These are phyloP conservation scores for Proales similis DNA, from an alignment of 1,140 invertebrate genomes.

Conservation along the genomic window DNA sequence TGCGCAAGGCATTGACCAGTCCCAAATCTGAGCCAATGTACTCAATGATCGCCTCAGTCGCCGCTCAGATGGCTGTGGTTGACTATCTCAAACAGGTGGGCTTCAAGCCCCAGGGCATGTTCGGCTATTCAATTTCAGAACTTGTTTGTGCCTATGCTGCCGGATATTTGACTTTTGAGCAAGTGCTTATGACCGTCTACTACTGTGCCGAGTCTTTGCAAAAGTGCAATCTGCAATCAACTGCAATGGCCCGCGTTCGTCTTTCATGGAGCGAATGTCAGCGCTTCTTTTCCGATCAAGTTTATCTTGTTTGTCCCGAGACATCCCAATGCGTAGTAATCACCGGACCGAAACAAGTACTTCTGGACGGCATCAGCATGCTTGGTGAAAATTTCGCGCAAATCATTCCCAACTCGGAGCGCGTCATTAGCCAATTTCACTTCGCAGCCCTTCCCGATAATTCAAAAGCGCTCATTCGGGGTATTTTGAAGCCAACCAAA, in stretches of 20 bases:
- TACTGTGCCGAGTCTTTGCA: constrained; percentile 78
- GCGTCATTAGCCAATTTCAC: no score
- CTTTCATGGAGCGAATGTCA: constrained; percentile 77
- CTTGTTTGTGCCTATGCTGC: constrained; percentile 89
- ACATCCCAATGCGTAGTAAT: constrained; percentile 80
- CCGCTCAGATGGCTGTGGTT: constrained; percentile 83
- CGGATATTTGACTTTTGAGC: constrained; percentile 80
- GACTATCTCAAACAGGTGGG: constrained; percentile 71
- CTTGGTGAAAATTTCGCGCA: no score
- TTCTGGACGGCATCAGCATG: no score
- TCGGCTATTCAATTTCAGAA: constrained; percentile 76
- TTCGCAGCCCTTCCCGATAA: no score
- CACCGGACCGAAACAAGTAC: constrained; percentile 69
- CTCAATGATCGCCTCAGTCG: constrained; percentile 84
- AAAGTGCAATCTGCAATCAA: constrained; percentile 65
- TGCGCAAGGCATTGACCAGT: no score
- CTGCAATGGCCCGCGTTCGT: constrained; percentile 75
- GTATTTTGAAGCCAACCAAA: no score
- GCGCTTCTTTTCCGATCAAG: constrained; percentile 65
- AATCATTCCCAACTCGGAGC: no score
- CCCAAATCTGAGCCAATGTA: no score
- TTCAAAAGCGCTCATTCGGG: no score
- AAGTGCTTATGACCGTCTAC: constrained; percentile 82
- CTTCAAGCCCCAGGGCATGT: constrained; percentile 78
- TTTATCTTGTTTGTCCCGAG: constrained; percentile 82